Conservation (phyloP, 2,888 invertebrate genomes). For the Eupithecia abbreviata region DNA sequence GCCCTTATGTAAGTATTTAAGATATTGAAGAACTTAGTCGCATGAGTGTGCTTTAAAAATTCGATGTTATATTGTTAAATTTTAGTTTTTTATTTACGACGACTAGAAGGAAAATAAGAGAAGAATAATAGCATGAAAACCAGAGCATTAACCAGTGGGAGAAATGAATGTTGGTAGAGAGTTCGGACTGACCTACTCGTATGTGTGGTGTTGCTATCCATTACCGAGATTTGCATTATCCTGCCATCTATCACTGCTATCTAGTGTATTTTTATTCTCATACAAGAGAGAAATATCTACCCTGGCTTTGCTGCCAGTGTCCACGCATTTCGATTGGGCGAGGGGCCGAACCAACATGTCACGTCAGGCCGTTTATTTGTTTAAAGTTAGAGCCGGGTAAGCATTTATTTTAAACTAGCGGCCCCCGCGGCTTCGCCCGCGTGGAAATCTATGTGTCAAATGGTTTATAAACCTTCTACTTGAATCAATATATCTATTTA, state of each 20-base stretch:
- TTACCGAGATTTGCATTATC: constrained; percentile 28
- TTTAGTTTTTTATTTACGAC: not conserved
- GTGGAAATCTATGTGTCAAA: too few species aligned
- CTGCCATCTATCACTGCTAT: constrained; percentile 24
- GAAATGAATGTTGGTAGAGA: not conserved
- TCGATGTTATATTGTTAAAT: not conserved
- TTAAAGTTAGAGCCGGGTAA: not conserved
- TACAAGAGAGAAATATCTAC: constrained; percentile 7
- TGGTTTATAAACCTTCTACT: too few species aligned
- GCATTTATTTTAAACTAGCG: not conserved
- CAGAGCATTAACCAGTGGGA: not conserved
- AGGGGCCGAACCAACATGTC: not conserved
- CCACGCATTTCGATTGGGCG: not conserved
- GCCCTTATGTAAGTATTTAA: too few species aligned
- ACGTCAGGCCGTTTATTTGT: not conserved
- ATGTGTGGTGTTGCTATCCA: constrained; percentile 10
- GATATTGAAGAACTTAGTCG: too few species aligned
- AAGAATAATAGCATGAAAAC: not conserved
- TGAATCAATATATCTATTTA: too few species aligned
- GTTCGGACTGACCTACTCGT: not conserved
- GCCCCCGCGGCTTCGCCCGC: too few species aligned
- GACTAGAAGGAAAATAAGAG: not conserved
- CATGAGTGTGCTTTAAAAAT: not conserved
- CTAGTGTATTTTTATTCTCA: constrained; percentile 20
- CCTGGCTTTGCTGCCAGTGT: not conserved